Evolutionary conservation across 2,113 vertebrate species (phyloP).

Genomic region (Polypterus senegalus): DNA sequence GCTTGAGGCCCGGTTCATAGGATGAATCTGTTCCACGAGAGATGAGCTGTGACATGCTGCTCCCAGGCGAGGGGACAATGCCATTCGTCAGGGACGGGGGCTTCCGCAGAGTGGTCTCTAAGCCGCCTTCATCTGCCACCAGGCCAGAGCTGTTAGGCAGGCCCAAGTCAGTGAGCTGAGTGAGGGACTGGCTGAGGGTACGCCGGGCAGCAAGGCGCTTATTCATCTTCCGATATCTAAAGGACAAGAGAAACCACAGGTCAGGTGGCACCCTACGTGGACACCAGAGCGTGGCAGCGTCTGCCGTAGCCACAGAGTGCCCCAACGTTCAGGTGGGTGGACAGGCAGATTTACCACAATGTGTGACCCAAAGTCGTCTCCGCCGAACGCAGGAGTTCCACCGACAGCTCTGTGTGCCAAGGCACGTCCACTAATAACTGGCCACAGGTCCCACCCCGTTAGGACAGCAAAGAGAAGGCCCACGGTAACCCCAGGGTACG

Average conservation of each 20-base stretch:
- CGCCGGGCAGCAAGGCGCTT: constrained; percentile 78
- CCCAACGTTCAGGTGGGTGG: not conserved
- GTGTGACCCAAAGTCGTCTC: not conserved
- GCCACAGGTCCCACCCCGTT: no score
- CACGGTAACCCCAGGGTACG: constrained; percentile 31
- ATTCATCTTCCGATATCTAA: constrained; percentile 95
- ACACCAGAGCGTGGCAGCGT: no score
- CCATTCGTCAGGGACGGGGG: constrained; percentile 75
- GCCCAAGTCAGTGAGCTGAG: constrained; percentile 73
- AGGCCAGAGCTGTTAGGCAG: constrained; percentile 62
- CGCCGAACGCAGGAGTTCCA: not conserved
- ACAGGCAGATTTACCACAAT: constrained; percentile 1
- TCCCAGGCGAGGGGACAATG: constrained; percentile 52
- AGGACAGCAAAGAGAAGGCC: not conserved
- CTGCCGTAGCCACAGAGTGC: no score
- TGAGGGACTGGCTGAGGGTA: constrained; percentile 66
- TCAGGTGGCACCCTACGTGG: no score
- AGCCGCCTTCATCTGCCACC: constrained; percentile 69
- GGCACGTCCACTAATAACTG: not conserved
- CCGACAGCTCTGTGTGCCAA: not conserved
- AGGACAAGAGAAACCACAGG: constrained; percentile 6
- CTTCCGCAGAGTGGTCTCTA: constrained; percentile 71
- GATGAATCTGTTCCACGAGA: constrained; percentile 71
- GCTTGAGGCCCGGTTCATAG: constrained; percentile 70
- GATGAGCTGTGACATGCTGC: constrained; percentile 70